phyloP scores from a whole-genome alignment of 2,113 vertebrate species.

The Lamprotornis superbus region DNA sequence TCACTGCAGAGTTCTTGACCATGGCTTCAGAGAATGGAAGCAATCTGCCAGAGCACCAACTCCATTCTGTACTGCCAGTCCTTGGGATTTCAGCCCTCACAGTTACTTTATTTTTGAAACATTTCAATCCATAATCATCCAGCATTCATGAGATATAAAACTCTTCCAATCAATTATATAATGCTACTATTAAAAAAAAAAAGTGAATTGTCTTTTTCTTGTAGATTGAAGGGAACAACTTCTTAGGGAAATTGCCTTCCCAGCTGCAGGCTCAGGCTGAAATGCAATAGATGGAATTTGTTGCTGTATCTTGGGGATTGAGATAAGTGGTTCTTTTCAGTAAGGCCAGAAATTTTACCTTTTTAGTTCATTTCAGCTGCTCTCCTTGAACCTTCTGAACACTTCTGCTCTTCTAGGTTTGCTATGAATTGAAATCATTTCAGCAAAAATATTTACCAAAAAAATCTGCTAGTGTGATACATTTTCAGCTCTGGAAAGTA shows the following conservation, averaged over 20 bases:
- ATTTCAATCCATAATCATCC: neutral
- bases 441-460: neutral
- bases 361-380: neutral
- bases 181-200: neutral
- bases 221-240: neutral
- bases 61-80: neutral
- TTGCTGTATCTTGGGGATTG: neutral
- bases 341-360: neutral
- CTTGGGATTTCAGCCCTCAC: neutral
- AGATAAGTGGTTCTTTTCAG: neutral
- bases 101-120: neutral
- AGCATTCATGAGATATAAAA: neutral
- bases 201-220: neutral
- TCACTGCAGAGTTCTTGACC: neutral
- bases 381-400: neutral
- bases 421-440: neutral
- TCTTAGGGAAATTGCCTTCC: neutral
- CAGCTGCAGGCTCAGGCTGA: neutral
- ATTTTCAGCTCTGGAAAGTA: neutral
- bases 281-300: neutral
- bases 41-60: neutral
- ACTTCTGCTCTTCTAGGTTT: neutral
- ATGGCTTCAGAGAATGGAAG: neutral
- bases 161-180: slow-evolving; percentile 7
- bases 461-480: fast-evolving